A percentile compares a stretch with the other conserved stretches of the same genome.
phyloP scores from a whole-genome alignment of 2,888 invertebrate genomes.

The Liposcelis brunnea region DNA sequence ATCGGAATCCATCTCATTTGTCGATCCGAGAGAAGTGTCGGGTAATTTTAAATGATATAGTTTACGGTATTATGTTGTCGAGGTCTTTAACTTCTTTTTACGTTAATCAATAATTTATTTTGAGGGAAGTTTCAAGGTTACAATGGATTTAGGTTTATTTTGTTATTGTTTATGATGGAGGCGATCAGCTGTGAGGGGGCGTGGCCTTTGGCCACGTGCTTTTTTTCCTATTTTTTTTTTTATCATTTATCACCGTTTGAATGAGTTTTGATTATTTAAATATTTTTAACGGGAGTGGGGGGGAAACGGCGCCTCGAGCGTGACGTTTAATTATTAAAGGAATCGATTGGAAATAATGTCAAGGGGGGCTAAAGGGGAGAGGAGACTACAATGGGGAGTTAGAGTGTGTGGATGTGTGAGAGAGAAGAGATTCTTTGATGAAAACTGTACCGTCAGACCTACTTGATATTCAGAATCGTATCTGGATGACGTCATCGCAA shows the following conservation, averaged over 20 bases:
- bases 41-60: slow-evolving; percentile 5
- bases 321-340: too few relatives aligned
- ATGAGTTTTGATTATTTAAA: too few relatives aligned
- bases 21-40: background rate
- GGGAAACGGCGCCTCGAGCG: too few relatives aligned
- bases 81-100: background rate
- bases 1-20: too few relatives aligned
- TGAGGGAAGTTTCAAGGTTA: slow-evolving; percentile 1
- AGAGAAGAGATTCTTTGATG: slow-evolving; percentile 1
- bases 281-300: too few relatives aligned
- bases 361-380: too few relatives aligned
- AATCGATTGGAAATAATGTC: too few relatives aligned
- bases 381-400: too few relatives aligned
- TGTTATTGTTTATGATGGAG: slow-evolving; percentile 7
- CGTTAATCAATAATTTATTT: background rate
- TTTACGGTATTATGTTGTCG: background rate
- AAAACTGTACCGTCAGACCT: too few relatives aligned
- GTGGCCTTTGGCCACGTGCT: slow-evolving; percentile 7
- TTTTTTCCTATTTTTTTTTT: background rate
- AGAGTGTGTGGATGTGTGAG: background rate
- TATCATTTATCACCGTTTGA: background rate
- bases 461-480: too few relatives aligned
- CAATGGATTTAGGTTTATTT: slow-evolving; percentile 5
- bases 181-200: slow-evolving; percentile 9
- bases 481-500: too few relatives aligned